These are phyloP conservation scores for Hyalella azteca DNA, from an alignment of 2,888 invertebrate genomes.

Conservation along the genomic window DNA sequence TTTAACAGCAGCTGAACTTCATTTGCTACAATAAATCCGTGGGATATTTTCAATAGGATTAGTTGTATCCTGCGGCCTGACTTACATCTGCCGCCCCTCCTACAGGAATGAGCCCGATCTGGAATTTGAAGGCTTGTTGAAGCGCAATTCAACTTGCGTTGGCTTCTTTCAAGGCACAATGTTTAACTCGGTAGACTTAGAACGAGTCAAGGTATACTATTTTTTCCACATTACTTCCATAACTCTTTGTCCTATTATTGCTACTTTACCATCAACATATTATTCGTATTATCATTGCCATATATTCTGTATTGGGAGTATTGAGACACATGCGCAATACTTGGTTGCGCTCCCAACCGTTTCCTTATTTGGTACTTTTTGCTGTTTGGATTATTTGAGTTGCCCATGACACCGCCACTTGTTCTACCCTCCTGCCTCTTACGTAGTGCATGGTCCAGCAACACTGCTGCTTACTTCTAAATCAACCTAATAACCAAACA, in stretches of 20 bases:
- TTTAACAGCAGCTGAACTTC: no score
- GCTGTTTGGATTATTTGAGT: slow-evolving; percentile 7
- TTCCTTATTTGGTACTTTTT: slow-evolving; percentile 27
- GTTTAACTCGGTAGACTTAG: slow-evolving; percentile 99
- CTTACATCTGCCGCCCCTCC: not conserved
- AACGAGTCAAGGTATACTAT: slow-evolving; percentile 91
- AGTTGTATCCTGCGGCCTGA: no score
- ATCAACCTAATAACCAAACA: not conserved
- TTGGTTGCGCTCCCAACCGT: slow-evolving; percentile 19
- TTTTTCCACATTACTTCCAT: slow-evolving; percentile 24
- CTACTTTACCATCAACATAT: slow-evolving; percentile 37
- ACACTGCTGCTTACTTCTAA: slow-evolving; percentile 33
- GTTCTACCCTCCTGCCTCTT: slow-evolving; percentile 30
- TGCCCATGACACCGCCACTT: slow-evolving; percentile 11
- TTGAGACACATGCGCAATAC: slow-evolving; percentile 26
- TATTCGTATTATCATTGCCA: slow-evolving; percentile 29
- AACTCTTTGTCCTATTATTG: slow-evolving; percentile 38
- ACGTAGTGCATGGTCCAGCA: slow-evolving; percentile 24
- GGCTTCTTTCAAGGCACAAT: slow-evolving; percentile 99
- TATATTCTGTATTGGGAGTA: slow-evolving; percentile 22
- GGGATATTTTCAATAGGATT: no score
- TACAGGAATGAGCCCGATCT: slow-evolving; percentile 98
- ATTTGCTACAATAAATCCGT: no score
- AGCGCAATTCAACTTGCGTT: slow-evolving; percentile 99
- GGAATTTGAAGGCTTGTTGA: slow-evolving; percentile 99